phyloP scores from a whole-genome alignment of 2,888 invertebrate genomes.

The Hemistola chrysoprasaria region DNA sequence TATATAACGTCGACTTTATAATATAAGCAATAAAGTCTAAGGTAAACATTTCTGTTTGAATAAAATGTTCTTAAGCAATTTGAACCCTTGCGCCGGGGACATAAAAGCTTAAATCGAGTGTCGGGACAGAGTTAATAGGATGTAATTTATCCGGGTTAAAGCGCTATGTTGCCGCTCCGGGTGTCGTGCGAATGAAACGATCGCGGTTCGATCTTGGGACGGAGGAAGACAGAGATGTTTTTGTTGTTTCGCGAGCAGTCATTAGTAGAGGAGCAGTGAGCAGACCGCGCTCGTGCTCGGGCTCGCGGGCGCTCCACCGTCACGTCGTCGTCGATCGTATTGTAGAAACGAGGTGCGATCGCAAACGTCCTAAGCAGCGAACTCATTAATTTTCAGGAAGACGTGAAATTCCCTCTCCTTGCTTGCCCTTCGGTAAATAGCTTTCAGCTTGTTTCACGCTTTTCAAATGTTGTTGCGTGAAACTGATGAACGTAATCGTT shows the following conservation, averaged over 20 bases:
- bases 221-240: slow-evolving; percentile 60
- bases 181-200: slow-evolving; percentile 61
- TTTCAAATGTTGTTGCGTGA: slow-evolving; percentile 26
- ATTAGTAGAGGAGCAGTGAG: slow-evolving; percentile 64
- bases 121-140: slow-evolving; percentile 77
- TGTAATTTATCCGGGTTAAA: slow-evolving; percentile 79
- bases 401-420: slow-evolving; percentile 68
- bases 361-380: slow-evolving; percentile 71
- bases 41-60: slow-evolving; percentile 56
- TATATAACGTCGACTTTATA: slow-evolving; percentile 69
- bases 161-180: slow-evolving; percentile 75
- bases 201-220: slow-evolving; percentile 19
- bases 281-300: too few species aligned
- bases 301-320: slow-evolving; percentile 60
- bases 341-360: slow-evolving; percentile 68
- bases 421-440: slow-evolving; percentile 63
- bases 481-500: slow-evolving; percentile 13
- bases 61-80: slow-evolving; percentile 66
- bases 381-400: slow-evolving; percentile 80
- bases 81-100: slow-evolving; percentile 71
- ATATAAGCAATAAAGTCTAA: slow-evolving; percentile 62
- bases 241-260: slow-evolving; percentile 60
- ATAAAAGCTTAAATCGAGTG: slow-evolving; percentile 78
- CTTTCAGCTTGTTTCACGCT: slow-evolving; percentile 59
- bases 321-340: slow-evolving; percentile 45